phyloP scores from a whole-genome alignment of 2,113 vertebrate genomes.

The Zosterops lateralis region DNA sequence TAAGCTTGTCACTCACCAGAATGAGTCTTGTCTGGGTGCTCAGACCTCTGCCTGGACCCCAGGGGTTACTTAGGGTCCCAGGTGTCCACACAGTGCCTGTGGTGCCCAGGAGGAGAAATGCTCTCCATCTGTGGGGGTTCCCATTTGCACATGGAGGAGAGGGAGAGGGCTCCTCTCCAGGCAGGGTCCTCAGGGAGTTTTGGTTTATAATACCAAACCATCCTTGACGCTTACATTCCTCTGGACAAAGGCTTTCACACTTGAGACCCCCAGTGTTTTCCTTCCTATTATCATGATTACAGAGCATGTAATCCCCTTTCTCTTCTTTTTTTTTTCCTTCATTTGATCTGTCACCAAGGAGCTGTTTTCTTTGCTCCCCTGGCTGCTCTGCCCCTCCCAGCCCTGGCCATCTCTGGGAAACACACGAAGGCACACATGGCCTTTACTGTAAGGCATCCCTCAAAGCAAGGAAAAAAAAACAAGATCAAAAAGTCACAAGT shows the following conservation, averaged over 20 bases:
- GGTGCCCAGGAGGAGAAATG: not conserved
- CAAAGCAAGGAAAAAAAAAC: conserved; percentile 59
- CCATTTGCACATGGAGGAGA: not conserved
- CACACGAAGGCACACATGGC: conserved; percentile 15
- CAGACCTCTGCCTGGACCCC: not conserved
- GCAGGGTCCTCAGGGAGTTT: not conserved
- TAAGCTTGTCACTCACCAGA: rapidly evolving
- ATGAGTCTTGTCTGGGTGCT: no score
- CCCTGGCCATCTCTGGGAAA: not conserved
- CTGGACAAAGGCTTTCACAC: conserved; percentile 51
- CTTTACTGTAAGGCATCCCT: conserved; percentile 64
- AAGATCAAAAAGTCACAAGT: conserved; percentile 77
- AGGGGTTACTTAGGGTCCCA: not conserved
- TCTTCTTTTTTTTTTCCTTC: conserved; percentile 57
- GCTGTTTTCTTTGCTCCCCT: conserved; percentile 69
- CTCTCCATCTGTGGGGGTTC: not conserved
- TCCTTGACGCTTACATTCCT: not conserved
- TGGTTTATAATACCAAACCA: conserved; percentile 36
- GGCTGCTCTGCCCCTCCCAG: not conserved
- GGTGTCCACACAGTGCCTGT: rapidly evolving
- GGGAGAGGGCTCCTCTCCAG: not conserved
- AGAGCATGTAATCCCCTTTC: conserved; percentile 68
- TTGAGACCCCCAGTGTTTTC: conserved; percentile 64
- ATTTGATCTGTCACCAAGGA: conserved; percentile 77
- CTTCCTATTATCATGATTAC: conserved; percentile 66